Evolutionary conservation across 2,113 vertebrate genomes (phyloP).

Genomic region (Oryzias javanicus): DNA sequence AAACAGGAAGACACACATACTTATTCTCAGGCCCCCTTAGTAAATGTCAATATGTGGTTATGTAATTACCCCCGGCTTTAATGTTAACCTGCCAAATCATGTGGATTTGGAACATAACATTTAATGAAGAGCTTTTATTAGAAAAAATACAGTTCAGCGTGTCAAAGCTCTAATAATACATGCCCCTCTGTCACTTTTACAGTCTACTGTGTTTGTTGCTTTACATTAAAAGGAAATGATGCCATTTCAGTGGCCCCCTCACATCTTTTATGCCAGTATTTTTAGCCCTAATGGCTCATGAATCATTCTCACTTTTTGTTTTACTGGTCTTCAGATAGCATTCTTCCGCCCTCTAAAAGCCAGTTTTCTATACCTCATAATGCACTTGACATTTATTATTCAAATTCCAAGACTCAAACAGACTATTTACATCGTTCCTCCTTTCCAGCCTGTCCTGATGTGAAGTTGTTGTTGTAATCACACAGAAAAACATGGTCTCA

Average conservation of each 20-base stretch:
- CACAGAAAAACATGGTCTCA: slow-evolving; percentile 28
- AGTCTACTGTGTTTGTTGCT: slow-evolving; percentile 7
- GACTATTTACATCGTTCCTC: neutral
- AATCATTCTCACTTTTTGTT: slow-evolving; percentile 10
- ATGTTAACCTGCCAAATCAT: slow-evolving; percentile 30
- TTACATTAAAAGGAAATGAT: slow-evolving; percentile 6
- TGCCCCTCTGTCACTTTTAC: neutral
- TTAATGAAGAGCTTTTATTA: slow-evolving; percentile 12
- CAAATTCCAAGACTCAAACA: neutral
- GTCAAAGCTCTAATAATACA: slow-evolving; percentile 4
- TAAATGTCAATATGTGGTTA: slow-evolving; percentile 38
- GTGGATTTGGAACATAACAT: slow-evolving; percentile 14
- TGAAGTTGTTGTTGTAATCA: neutral
- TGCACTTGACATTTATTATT: slow-evolving; percentile 5
- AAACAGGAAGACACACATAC: slow-evolving; percentile 64
- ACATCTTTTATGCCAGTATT: slow-evolving; percentile 3
- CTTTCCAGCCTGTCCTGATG: slow-evolving; percentile 5
- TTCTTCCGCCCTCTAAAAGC: slow-evolving; percentile 3
- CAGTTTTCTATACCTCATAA: slow-evolving; percentile 2
- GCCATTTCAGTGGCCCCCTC: slow-evolving; percentile 3
- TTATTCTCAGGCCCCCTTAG: slow-evolving; percentile 16
- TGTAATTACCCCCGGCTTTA: slow-evolving; percentile 37
- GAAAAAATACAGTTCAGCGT: slow-evolving; percentile 2
- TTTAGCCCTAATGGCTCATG: slow-evolving; percentile 24
- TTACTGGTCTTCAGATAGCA: slow-evolving; percentile 9